Conservation (phyloP, 2,888 invertebrate species). For the Patella caerulea region DNA sequence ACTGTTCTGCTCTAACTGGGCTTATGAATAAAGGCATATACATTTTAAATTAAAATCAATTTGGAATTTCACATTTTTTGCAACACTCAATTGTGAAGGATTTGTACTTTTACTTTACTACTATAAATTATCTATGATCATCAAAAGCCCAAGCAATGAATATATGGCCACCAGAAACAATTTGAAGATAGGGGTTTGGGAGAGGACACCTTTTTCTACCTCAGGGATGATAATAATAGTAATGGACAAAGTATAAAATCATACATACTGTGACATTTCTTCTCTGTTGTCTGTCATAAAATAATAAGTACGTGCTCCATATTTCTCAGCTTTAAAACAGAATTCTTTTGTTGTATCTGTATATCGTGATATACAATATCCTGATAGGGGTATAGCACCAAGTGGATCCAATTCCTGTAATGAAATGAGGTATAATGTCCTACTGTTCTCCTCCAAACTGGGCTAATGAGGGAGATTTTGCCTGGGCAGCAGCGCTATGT, state of each 20-base stretch:
- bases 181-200: too few species aligned
- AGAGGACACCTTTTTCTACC: too few species aligned
- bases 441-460: neutral
- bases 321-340: slow-evolving; percentile 71
- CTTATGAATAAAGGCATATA: too few species aligned
- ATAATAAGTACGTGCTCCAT: slow-evolving; percentile 79
- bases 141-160: too few species aligned
- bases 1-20: too few species aligned
- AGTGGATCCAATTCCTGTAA: slow-evolving; percentile 77
- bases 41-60: too few species aligned
- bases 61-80: too few species aligned
- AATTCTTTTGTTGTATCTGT: slow-evolving; percentile 73
- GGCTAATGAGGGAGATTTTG: neutral
- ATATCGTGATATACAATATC: slow-evolving; percentile 81
- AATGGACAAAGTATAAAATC: neutral
- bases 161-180: too few species aligned
- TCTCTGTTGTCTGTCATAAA: slow-evolving; percentile 72
- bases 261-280: slow-evolving; percentile 54
- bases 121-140: too few species aligned
- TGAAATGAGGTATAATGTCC: neutral
- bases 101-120: too few species aligned
- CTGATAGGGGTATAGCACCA: slow-evolving; percentile 88
- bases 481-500: neutral
- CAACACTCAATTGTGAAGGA: too few species aligned
- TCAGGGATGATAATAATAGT: too few species aligned